Percentiles rank a stretch among this genome's conserved stretches.
Conservation (phyloP, 2,797 vertebrate genomes). For the Cirrhinus molitorella region DNA sequence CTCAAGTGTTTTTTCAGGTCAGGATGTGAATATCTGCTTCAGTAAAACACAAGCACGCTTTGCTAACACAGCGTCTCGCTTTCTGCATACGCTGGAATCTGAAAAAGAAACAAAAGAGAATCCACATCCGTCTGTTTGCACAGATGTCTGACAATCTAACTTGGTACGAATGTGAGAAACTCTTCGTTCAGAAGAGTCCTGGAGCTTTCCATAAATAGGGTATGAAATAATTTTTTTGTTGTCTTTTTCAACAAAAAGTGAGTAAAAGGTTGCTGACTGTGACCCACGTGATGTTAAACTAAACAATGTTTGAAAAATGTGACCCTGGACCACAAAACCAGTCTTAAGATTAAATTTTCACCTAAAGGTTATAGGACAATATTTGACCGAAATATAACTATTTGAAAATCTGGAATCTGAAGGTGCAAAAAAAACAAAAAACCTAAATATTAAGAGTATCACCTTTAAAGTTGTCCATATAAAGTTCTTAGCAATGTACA, state of each 20-base stretch:
- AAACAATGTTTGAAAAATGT: neutral
- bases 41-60: neutral
- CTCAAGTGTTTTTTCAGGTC: slow-evolving; percentile 13
- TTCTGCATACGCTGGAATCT: neutral
- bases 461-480: too few species aligned
- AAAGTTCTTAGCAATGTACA: too few species aligned
- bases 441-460: too few species aligned
- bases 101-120: neutral
- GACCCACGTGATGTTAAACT: neutral
- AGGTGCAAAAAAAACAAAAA: too few species aligned
- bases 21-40: slow-evolving; percentile 9
- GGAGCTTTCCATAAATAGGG: neutral
- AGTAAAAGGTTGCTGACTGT: neutral
- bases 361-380: too few species aligned
- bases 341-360: too few species aligned
- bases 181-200: neutral
- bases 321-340: too few species aligned
- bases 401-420: too few species aligned
- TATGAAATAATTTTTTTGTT: neutral
- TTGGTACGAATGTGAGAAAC: neutral
- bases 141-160: slow-evolving; percentile 6
- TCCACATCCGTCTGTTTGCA: slow-evolving; percentile 9
- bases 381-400: too few species aligned
- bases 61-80: neutral
- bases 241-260: neutral